phyloP scores from a whole-genome alignment of 2,888 invertebrate species.

The Drosophila barbarae region DNA sequence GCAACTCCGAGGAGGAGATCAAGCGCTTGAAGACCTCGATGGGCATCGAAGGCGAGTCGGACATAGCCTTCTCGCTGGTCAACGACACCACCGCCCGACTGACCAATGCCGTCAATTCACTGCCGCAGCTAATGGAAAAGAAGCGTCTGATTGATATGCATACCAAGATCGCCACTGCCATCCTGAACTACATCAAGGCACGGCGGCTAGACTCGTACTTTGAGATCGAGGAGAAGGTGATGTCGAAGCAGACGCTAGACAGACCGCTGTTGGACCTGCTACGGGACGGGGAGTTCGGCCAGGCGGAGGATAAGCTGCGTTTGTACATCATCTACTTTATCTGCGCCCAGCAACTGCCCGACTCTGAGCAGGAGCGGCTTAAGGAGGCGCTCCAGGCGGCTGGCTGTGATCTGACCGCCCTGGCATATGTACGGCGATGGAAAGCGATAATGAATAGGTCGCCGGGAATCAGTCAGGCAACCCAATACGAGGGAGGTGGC shows the following conservation, averaged over 20 bases:
- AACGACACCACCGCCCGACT: conserved; percentile 95
- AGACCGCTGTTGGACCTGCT: conserved; percentile 93
- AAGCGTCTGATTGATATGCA: conserved; percentile 99
- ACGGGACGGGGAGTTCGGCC: conserved; percentile 91
- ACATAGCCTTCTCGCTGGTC: conserved; percentile 91
- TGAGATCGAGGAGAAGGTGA: conserved; percentile 98
- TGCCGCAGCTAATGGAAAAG: conserved; percentile 98
- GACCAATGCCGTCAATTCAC: conserved; percentile 95
- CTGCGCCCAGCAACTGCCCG: conserved; percentile 89
- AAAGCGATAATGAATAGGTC: conserved; percentile 81
- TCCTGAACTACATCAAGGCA: conserved; percentile 91
- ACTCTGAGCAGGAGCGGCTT: conserved; percentile 91
- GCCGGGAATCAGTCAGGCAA: conserved; percentile 81
- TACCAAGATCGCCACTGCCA: conserved; percentile 97
- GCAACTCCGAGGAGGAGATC: conserved; percentile 96
- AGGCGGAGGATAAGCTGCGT: conserved; percentile 94
- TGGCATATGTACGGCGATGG: conserved; percentile 95
- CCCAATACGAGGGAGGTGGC: conserved; percentile 94
- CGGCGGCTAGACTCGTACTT: conserved; percentile 97
- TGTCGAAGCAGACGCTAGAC: conserved; percentile 91
- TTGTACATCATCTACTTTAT: conserved; percentile 95
- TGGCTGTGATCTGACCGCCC: conserved; percentile 91
- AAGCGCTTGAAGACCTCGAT: conserved; percentile 96
- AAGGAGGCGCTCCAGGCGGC: conserved; percentile 88
- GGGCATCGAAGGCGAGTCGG: conserved; percentile 94